These are phyloP conservation scores for Argyra leucocephala DNA, from an alignment of 2,888 invertebrate species.

Conservation along the genomic window DNA sequence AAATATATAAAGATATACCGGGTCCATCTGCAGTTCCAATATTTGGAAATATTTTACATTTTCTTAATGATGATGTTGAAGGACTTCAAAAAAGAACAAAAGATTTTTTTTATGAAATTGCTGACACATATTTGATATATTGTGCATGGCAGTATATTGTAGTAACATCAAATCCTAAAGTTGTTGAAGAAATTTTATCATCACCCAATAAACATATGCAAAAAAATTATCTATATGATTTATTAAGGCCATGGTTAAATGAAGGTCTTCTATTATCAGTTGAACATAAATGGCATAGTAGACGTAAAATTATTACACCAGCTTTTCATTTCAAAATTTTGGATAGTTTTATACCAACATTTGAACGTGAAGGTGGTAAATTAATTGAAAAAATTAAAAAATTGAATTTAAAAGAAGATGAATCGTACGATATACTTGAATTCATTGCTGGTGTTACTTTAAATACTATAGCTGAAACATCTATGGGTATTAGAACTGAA, in stretches of 20 bases:
- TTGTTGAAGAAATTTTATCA: constrained; percentile 31
- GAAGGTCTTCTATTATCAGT: constrained; percentile 35
- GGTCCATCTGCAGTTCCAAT: neutral
- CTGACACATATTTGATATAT: constrained; percentile 31
- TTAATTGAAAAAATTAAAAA: constrained; percentile 48
- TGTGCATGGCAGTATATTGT: constrained; percentile 26
- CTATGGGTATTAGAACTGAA: constrained; percentile 37
- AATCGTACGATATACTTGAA: constrained; percentile 52
- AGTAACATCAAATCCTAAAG: constrained; percentile 32
- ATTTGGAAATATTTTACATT: constrained; percentile 7
- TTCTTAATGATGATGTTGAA: constrained; percentile 9
- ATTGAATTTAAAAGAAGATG: constrained; percentile 18
- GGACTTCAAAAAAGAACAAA: neutral
- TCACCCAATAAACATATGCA: constrained; percentile 31
- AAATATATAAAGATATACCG: neutral
- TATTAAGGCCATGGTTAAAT: constrained; percentile 36
- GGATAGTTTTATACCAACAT: constrained; percentile 60
- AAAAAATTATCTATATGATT: constrained; percentile 33
- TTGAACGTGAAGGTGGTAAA: constrained; percentile 53
- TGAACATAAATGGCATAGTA: constrained; percentile 51
- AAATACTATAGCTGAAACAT: constrained; percentile 53
- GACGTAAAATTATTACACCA: constrained; percentile 64
- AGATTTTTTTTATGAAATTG: constrained; percentile 23
- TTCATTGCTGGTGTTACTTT: constrained; percentile 50
- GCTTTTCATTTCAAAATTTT: constrained; percentile 71